Conservation (phyloP, 2,888 invertebrate species). For the Oxyscelio sp. region DNA sequence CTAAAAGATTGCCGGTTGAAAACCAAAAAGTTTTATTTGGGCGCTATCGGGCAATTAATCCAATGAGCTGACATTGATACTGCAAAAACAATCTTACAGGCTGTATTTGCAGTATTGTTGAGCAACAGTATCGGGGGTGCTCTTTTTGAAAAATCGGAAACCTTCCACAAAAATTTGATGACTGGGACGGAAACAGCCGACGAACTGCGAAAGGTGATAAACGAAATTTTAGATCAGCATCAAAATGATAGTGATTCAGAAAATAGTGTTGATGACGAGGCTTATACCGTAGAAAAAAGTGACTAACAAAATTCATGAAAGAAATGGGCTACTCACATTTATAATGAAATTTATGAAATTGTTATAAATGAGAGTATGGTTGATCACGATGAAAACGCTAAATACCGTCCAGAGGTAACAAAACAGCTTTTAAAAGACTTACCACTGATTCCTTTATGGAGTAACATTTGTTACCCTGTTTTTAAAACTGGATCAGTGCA, state of each 20-base stretch:
- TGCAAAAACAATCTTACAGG: neutral
- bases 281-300: no score
- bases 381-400: neutral
- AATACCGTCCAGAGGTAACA: neutral
- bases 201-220: no score
- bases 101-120: neutral
- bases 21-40: neutral
- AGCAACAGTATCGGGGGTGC: neutral
- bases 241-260: no score
- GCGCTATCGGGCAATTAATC: neutral
- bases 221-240: no score
- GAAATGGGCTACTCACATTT: neutral
- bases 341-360: neutral
- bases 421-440: neutral
- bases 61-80: neutral
- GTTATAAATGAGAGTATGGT: neutral
- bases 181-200: no score
- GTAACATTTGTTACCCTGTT: neutral
- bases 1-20: neutral
- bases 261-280: no score
- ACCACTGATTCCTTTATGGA: slow-evolving; percentile 8
- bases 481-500: neutral
- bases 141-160: no score
- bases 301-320: no score
- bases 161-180: no score